A percentile compares a stretch with the other conserved stretches of the same genome.
phyloP scores from a whole-genome alignment of 2,888 invertebrate genomes.

The Phyllotreta cruciferae region DNA sequence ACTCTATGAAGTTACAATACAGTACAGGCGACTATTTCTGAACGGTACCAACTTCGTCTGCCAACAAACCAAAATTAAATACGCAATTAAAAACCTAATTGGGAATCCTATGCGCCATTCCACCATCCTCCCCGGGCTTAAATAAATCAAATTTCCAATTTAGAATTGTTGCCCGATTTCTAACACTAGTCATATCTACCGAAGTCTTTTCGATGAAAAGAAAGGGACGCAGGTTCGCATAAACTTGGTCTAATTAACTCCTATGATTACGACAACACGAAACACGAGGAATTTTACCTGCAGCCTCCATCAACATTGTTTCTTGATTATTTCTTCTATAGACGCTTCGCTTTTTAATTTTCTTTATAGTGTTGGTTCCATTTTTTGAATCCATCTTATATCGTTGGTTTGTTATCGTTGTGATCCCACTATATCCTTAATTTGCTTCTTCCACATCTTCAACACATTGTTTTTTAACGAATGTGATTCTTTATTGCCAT shows the following conservation, averaged over 20 bases:
- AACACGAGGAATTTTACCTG: neutral
- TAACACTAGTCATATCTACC: too few species aligned
- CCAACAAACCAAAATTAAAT: neutral
- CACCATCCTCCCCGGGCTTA: too few species aligned
- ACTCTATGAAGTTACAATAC: conserved; percentile 24
- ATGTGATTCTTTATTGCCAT: too few species aligned
- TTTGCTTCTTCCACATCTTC: too few species aligned
- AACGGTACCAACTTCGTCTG: neutral
- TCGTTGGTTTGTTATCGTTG: too few species aligned
- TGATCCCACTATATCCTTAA: too few species aligned
- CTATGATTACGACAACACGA: neutral
- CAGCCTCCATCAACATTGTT: conserved; percentile 1
- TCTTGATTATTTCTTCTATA: neutral
- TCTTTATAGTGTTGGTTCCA: too few species aligned
- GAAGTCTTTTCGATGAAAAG: neutral
- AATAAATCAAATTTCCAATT: too few species aligned
- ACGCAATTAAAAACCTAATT: neutral
- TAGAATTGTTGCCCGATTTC: too few species aligned
- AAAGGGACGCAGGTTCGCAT: conserved; percentile 3
- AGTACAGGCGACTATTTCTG: conserved; percentile 30
- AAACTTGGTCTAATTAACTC: conserved; percentile 9
- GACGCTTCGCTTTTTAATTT: too few species aligned
- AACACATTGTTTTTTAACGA: too few species aligned
- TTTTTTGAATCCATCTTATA: too few species aligned
- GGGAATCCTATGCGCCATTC: neutral